Base-by-base conservation (phyloP, 2,797 vertebrate genomes). In the Anomalospiza imberbis region DNA sequence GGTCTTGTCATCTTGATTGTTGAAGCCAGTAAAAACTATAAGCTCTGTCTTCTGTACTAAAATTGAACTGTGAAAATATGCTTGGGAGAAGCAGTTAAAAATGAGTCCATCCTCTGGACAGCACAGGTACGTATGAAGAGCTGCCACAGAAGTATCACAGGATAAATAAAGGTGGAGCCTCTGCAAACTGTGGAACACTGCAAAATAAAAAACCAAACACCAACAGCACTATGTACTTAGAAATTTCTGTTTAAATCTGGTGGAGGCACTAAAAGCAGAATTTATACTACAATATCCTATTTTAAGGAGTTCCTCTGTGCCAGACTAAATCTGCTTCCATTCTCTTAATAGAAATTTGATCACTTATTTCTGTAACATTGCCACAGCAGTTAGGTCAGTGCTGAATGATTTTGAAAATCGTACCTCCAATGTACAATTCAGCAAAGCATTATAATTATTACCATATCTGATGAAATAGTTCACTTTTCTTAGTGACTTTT, bases 121-220 rank as follows among this genome's bases (percentile, higher is more conserved):
- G 68, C 20, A 82, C 50, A 80, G 45, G 38, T 10, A 89, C 22
- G 21, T 42, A 74, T 13, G 28, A 83, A 70, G 2, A 91, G 47
- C 62, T 65, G 34, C 31, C 54, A 58, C 24, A n/a, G 47, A 88
- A 42, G 6, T 85, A 73, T 38, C 62, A 79, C 11, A 88, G 53
- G 50, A 82, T 61, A 91, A 91, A 96, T 73, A 97, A 92, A 88
- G 78, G 85, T 55, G 70, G 42, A 90, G 63, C 11, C n/a, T 68
- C 32, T 76, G 47, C 86, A 94, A 79, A 84, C 54, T 65, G 22
- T 22, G 34, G 50, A 91, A 61, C 29, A 26, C 25, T 15, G 14
- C n/a, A 79, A 76, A 86, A 38, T 18, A 78, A 71, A 61, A 60
- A 53, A 21, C 0, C 6, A 2, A 91, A 86, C 17, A 68, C 28